Evolutionary conservation across 2,888 invertebrate genomes (phyloP).

Genomic region (Tenthredo amoena): DNA sequence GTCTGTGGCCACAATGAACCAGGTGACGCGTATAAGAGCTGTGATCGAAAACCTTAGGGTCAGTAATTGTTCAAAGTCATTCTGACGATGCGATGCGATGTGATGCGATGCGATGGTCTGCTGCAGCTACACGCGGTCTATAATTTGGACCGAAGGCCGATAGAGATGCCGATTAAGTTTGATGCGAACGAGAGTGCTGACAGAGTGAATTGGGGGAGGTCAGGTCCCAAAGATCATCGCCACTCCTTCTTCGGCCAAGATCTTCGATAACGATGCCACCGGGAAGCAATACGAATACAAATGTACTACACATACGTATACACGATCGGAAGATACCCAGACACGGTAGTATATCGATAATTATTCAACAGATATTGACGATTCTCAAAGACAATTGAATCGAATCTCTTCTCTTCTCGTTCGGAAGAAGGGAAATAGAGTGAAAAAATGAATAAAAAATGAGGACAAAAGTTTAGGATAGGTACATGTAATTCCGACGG

Average conservation of each 20-base stretch:
- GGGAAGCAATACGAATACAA: constrained; percentile 47
- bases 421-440: neutral
- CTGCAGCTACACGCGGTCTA: constrained; percentile 59
- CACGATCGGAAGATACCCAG: neutral
- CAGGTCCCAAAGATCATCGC: constrained; percentile 69
- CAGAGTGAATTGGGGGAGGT: constrained; percentile 69
- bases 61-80: constrained; percentile 68
- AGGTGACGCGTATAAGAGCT: neutral
- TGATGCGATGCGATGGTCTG: neutral
- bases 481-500: neutral
- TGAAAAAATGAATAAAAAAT: neutral
- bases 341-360: neutral
- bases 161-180: constrained; percentile 65
- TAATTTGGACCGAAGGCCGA: constrained; percentile 66
- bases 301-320: neutral
- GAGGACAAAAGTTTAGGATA: neutral
- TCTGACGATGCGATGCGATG: constrained; percentile 33
- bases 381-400: neutral
- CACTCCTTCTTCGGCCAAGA: constrained; percentile 58
- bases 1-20: neutral
- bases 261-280: constrained; percentile 55
- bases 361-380: neutral
- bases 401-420: neutral
- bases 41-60: constrained; percentile 51
- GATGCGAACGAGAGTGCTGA: constrained; percentile 65